Evolutionary conservation across 2,113 vertebrate species (phyloP), one percentile per base, ranked within the genome.

Genomic region (Bothrops jararaca): DNA sequence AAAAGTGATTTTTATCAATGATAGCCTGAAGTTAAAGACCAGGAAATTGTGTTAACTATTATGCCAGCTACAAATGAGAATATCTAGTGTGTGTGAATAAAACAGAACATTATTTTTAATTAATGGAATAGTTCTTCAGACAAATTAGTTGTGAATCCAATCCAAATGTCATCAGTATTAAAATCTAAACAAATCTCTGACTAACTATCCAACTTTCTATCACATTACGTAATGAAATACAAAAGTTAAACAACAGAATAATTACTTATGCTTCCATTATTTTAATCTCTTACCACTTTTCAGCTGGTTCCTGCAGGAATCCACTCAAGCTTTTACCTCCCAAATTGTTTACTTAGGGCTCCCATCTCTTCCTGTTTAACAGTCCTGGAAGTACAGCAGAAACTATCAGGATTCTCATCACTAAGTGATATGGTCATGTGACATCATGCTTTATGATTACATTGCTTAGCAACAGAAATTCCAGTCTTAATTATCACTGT

Each of bases 1-100:
- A 85, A 53, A 91, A 91, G 34, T 91, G 53, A 45, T 91, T 69
- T 54, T 91, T 85, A 85, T 91, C 90, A 80, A 85, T 85, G 34
- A 85, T 34, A 18, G n/a, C 22, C 52, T 29, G 6, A 52, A 42
- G n/a, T 24, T 39, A 85, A 85, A 91, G 69, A 74, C 39, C 23
- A 91, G 69, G 53, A 74, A 85, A 91, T 9, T 54, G 90, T 56
- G 90, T 85, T 85, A 80, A 80, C 74, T 80, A 42, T 42, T 80
- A 42, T 42, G 34, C 74, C 20, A 80, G 90, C 50, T 53, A 50
- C 58, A 69, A 90, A 29, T 90, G 26, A 90, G 42, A 18, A 4
- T 39, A 80, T 80, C 69, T 80, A 22, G 34, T 39, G 7, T 80
- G 7, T 80, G 18, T 80, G n/a, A 42, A 42, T 80, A 80, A 42